Evolutionary conservation across 2,113 vertebrate species (phyloP).

Genomic region (Dipodomys merriami): DNA sequence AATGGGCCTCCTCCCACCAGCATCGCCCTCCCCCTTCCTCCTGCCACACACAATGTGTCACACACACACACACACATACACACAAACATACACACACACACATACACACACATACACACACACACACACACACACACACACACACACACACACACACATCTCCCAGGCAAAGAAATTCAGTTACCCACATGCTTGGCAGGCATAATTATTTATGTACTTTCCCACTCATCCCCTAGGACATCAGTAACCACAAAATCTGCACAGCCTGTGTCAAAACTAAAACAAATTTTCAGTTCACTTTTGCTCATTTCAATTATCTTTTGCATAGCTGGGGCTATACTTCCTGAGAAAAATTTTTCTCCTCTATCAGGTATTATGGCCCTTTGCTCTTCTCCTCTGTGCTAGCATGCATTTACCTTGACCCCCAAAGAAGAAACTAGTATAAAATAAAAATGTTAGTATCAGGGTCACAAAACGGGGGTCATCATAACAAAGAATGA

Average conservation of each 20-base stretch:
- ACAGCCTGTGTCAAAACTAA: background rate
- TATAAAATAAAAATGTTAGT: background rate
- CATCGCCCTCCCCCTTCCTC: background rate
- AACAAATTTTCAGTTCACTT: slow-evolving; percentile 19
- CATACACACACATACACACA: too few relatives aligned
- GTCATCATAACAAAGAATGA: background rate
- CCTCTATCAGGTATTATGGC: background rate
- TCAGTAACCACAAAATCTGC: slow-evolving; percentile 23
- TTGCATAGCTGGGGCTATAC: background rate
- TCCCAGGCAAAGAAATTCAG: background rate
- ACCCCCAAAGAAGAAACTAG: background rate
- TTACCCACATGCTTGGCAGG: slow-evolving; percentile 10
- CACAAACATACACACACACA: background rate
- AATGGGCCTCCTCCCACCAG: background rate
- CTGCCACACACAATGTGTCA: background rate
- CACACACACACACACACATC: background rate
- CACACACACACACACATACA: too few relatives aligned
- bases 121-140: too few relatives aligned
- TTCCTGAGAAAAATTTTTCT: background rate
- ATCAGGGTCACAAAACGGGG: background rate
- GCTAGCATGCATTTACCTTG: background rate
- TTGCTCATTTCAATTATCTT: slow-evolving; percentile 12
- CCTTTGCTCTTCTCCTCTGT: background rate
- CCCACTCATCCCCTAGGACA: slow-evolving; percentile 1
- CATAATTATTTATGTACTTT: slow-evolving; percentile 33